Evolutionary conservation across 2,113 vertebrate species (phyloP), one percentile per base, ranked within the genome.

Genomic region (Cnemophilus loriae): DNA sequence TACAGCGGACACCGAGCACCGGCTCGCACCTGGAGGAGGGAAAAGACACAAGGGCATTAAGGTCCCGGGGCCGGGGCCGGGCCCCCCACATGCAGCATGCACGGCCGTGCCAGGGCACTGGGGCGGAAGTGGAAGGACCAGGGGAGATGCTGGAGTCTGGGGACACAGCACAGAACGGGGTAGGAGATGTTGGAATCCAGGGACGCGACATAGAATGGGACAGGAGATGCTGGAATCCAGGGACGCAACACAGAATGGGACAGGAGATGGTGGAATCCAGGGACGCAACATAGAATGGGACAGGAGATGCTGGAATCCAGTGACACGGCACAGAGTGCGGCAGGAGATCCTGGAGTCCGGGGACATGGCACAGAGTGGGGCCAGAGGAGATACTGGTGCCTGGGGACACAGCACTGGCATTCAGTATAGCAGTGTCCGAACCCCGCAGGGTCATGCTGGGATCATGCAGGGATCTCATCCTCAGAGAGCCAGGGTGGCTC

Each of bases 1-100:
- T 98, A 99, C 99, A 93, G 99, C 98, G 95, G 99, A 99, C 98
- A 99, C 96, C 73, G 99, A 99, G 98, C 99, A 99, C 98, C 99
- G 99, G 99, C 98, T 99, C 99, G 98, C 97, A 99, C 99, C 98
- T 99, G 98, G 98, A 99, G 98, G 98, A 98, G 98, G 98, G 98
- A 98, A 98, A 97, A 98, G 97, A 98, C 97, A 97, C 90, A 97
- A 89, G 98, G 97, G 97, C 97, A 96, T 98, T 98, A 98, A 96
- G 96, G 98, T 97, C 96, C 95, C 74, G 26, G 94, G 94, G 46
- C 85, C 9, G 4, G 52, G 97, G 96, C 55, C 3, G 1, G 59
- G 70, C 49, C 79, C 92, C 83, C 52, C 39, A 27, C 94, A 97
- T 97, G 97, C 94, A 91, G 94, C 97, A 97, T 97, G 97, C 97